Evolutionary conservation across 2,797 vertebrate genomes (phyloP).

Genomic region (Aulostomus chinensis): DNA sequence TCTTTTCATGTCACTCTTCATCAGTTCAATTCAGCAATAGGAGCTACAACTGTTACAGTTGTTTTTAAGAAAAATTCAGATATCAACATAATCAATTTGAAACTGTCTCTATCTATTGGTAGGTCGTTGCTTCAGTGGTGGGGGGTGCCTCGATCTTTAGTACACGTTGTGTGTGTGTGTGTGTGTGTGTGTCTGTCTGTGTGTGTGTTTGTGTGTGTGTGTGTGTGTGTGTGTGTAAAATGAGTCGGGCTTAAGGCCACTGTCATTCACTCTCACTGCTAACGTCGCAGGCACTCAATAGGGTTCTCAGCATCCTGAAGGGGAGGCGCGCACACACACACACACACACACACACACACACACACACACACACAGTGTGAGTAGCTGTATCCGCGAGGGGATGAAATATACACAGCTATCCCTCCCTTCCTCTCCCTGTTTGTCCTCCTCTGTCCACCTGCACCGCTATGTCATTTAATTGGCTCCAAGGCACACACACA

Average conservation of each 20-base stretch:
- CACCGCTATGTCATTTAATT: constrained; percentile 48
- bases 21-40: too few species aligned
- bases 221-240: background rate
- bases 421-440: background rate
- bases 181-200: constrained; percentile 4
- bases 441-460: constrained; percentile 32
- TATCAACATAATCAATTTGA: too few species aligned
- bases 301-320: constrained; percentile 7
- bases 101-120: too few species aligned
- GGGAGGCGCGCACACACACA: background rate
- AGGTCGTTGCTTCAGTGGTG: too few species aligned
- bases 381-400: constrained; percentile 24
- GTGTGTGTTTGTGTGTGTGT: background rate
- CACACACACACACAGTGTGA: constrained; percentile 11
- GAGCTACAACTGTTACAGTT: too few species aligned
- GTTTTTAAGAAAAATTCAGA: too few species aligned
- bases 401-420: constrained; percentile 39
- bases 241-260: constrained; percentile 21
- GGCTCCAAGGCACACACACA: constrained; percentile 19
- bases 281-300: constrained; percentile 32
- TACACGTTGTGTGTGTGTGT: constrained; percentile 4
- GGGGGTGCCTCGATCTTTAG: too few species aligned
- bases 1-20: too few species aligned
- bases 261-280: constrained; percentile 44
- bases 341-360: constrained; percentile 15